Base-by-base conservation (phyloP, 2,888 invertebrate genomes). In the Cephus spinipes region DNA sequence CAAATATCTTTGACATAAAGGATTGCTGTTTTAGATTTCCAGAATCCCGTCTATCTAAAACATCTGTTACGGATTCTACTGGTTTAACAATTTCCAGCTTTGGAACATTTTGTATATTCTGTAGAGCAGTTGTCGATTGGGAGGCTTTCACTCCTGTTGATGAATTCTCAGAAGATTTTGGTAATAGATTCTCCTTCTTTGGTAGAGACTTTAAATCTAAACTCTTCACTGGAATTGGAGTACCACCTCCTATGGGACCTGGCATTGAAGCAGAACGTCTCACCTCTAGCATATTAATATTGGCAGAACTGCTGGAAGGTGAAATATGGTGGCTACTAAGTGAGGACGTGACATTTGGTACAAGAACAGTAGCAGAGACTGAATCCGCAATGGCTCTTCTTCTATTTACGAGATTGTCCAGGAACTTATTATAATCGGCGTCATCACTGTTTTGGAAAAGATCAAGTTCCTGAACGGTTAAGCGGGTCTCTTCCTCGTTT, bases 401-500 rank as follows among this genome's bases (percentile, higher is more conserved):
- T 87, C 95, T 95, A 88, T 95, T 95, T 1, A 95, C 95, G 76
- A 97, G 92, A 82, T 94, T 94, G 81, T 97, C 97, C 81, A 96
- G 91, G 88, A 96, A 96, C 90, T 94, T 92, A 85, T 94, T 93
- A 87, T 96, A 96, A 89, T 96, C 94, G 0, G 96, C 94, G 85
- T 96, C 96, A 83, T 96, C 96, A 0, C 95, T 95, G 81, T 94
- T 96, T 90, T 95, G 95, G 89, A 95, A 96, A 81, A 96, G 93
- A 89, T 96, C 95, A 68, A 97, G 92, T 88, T 96, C 96, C 85
- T 94, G 94, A 81, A 95, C 93, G 30, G 96, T 96, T 31, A 96
- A 94, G 80, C 94, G 94, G 75, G 96, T 96, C 90, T 98, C 98
- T 77, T 94, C 94, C 87, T 95, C 94, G 91, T 98, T 98, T 33